Base-by-base conservation (phyloP, 2,113 vertebrate genomes). In the Actenoides lindsayi region DNA sequence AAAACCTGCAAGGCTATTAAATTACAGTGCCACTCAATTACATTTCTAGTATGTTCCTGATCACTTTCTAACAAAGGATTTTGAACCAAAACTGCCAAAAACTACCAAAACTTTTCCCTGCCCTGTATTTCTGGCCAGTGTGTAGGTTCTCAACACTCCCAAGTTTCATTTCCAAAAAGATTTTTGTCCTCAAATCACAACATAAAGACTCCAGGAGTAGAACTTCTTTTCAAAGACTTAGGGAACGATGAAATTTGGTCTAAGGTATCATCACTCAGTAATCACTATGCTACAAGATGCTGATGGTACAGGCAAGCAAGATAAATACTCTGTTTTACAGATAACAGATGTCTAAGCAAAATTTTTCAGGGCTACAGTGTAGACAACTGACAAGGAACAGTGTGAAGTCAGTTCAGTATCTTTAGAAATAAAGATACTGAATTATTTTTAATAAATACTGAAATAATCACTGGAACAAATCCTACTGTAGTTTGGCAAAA, bases 161-260 rank as follows among this genome's bases (percentile, higher is more conserved):
- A 65, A 62, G 14, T 57, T 70, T 70, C 11, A 62, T 82, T 95
- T 90, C 82, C 33, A 53, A 62, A 71, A 74, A 27, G 24, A 11
- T 10, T 44, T 44, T 59, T 75, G 16, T 54, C 9, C 23, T 13
- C 42, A 80, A 2, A 80, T 23, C 12, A 18, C 13, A 0, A 0
- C 63, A 8, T 31, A 76, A 83, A 68, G 46, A 64, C 2, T 46
- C 21, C 14, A 76, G 11, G 11, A 63, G 14, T 6, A 79, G 31
- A 83, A 56, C 3, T 75, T 53, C 13, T 83, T 86, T 68, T 80
- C 37, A 83, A 57, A 20, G 13, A 63, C 35, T 75, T 62, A 76
- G 10, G 9, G 31, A 89, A 64, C n/a, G 46, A 50, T 5, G 18
- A 83, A 8, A 85, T 67, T 51, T 54, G 7, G 10, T 48, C 30